Conservation (phyloP, 2,888 invertebrate genomes). For the Harmothoe impar region DNA sequence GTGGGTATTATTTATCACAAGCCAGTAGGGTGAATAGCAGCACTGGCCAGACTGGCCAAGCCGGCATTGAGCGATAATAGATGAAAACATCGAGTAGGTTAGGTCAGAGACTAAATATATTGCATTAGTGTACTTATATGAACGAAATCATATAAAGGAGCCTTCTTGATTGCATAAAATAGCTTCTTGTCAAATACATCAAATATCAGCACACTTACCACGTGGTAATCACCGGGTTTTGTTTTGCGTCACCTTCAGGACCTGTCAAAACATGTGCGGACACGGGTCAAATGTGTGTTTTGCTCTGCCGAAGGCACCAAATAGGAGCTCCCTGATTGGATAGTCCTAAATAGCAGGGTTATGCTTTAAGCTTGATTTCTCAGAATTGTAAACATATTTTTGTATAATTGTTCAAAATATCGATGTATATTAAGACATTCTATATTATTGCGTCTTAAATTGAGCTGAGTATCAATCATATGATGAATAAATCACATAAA, state of each 20-base stretch:
- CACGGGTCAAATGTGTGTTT: not conserved
- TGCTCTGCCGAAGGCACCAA: not conserved
- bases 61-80: too few species aligned
- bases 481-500: not conserved
- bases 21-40: too few species aligned
- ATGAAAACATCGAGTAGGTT: too few species aligned
- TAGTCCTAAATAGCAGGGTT: not conserved
- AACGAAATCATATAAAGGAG: too few species aligned
- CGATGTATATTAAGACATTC: not conserved
- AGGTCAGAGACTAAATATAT: too few species aligned
- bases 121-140: too few species aligned
- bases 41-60: too few species aligned
- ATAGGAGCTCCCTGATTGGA: not conserved
- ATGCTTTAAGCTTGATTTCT: too few species aligned
- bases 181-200: not conserved
- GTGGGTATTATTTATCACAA: too few species aligned
- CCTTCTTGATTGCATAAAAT: not conserved
- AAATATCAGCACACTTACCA: not conserved
- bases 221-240: not conserved
- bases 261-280: conserved; percentile 10
- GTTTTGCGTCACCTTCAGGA: conserved; percentile 16
- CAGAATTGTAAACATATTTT: not conserved
- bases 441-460: too few species aligned
- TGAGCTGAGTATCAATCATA: too few species aligned
- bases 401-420: not conserved